A percentile compares a stretch with the other conserved stretches of the same genome.
Conservation (phyloP, 2,888 invertebrate species). For the Choreutis nemorana region DNA sequence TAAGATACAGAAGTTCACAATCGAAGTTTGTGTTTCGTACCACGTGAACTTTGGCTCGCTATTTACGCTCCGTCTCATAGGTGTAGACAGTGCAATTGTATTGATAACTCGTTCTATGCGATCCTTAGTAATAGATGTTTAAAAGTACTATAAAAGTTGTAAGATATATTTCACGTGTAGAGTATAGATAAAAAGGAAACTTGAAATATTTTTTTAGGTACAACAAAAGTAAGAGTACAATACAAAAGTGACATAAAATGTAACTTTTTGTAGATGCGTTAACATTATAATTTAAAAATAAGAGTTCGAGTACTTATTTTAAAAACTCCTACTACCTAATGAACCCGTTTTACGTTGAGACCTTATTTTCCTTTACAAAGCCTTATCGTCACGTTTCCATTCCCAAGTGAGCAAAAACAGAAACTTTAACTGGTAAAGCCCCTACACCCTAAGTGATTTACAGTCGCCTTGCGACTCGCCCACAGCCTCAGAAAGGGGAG, state of each 20-base stretch:
- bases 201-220: too few relatives aligned
- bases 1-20: slow-evolving; percentile 20
- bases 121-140: too few relatives aligned
- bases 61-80: too few relatives aligned
- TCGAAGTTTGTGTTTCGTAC: slow-evolving; percentile 23
- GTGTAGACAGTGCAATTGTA: too few relatives aligned
- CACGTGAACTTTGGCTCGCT: slow-evolving; percentile 11
- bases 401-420: slow-evolving; percentile 48
- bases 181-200: too few relatives aligned
- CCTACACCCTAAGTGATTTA: slow-evolving; percentile 58
- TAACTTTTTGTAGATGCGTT: too few relatives aligned
- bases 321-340: not conserved
- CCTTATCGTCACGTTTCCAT: slow-evolving; percentile 14
- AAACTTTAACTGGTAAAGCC: slow-evolving; percentile 38
- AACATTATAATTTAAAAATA: too few relatives aligned
- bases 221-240: too few relatives aligned
- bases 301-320: not conserved
- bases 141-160: too few relatives aligned
- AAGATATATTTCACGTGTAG: too few relatives aligned
- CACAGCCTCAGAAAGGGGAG: slow-evolving; percentile 20
- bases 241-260: too few relatives aligned
- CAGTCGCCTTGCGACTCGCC: slow-evolving; percentile 44
- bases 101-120: too few relatives aligned
- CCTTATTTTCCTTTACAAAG: slow-evolving; percentile 1
- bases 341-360: not conserved